Evolutionary conservation across 2,888 invertebrate species (phyloP), one percentile per base, ranked within the genome.

Genomic region (Machimus rusticus): DNA sequence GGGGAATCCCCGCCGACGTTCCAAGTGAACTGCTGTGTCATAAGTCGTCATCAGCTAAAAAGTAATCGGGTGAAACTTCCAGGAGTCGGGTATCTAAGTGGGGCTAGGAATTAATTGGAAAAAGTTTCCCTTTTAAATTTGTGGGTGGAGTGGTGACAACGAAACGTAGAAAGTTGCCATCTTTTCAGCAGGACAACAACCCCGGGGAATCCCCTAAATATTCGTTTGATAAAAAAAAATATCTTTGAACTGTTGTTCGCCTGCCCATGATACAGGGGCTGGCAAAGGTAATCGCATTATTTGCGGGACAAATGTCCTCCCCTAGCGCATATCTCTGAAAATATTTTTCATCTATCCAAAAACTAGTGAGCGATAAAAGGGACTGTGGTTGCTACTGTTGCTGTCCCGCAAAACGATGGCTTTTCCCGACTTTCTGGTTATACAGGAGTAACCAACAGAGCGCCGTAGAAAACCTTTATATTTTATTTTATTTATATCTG

Each of bases 21-120:
- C 88, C 87, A 86, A 88, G 86, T 87, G 88, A 88, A 34, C 77
- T 87, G 86, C 74, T 74, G 76, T 87, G 87, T 88, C 87, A 82
- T 87, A 87, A 87, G 87, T 88, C 57, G 86, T 88, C 85, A 87
- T 57, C 87, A 85, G 39, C 31, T 28, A 74, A 46, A 46, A 51
- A 19, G 84, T 37, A 66, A 84, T 46, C 39, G 37, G 28, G 51
- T 16, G 55, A 37, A 82, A 57, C 9, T 66, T 66, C 9, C 9
- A 28, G 66, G 51, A 2, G n/a, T 66, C 2, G 28, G 23, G 14
- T 28, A 12, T 23, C 14, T 66, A 66, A 66, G 66, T 66, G 28
- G 28, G 66, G 66, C 66, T 66, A 28, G 12, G 66, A 66, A 66
- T 66, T 66, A 66, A 66, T 66, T 66, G 66, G 66, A 66, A 66